Base-by-base conservation (phyloP, 2,797 vertebrate genomes). In the Melanotaenia maccullochi region DNA sequence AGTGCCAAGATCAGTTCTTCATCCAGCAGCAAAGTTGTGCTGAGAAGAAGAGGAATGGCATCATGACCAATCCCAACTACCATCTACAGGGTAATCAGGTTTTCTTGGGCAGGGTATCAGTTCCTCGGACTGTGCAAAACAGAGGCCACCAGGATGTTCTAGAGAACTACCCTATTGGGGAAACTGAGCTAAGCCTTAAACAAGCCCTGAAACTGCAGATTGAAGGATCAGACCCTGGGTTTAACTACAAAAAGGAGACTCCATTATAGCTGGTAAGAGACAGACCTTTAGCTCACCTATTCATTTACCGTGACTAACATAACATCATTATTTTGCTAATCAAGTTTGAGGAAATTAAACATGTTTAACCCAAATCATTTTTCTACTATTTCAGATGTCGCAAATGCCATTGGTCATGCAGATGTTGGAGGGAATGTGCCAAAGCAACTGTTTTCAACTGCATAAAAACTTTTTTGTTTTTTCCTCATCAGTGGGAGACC, bases 221-320 rank as follows among this genome's bases (percentile, higher is more conserved):
- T 73, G 98, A 99, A 89, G 96, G 96, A 81, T 93, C 96, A 1
- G 98, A 99, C 85, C 94, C 97, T 14, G 96, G 96, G 78, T 97
- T 97, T 89, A 99, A 96, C 94, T 99, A 98, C 90, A 99, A 99
- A 90, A 99, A 99, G 90, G 98, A 99, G 90, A 99, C 98, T 0
- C 98, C 98, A 0, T 94, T 99, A 81, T 99, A 97, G 96, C 92
- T 94, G 96, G 96, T 97, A 95, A 95, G 82, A 76, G 28, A 76
- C 18, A 47, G n/a, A 47, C 6, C 18, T 47, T 47, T 47, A 47
- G 49, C 22, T 51, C 3, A 9, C 24, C 22, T 24, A 1, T 51
- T 51, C 11, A 24, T 24, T 3, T 51, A 22, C n/a, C 5, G 9
- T 22, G 47, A 51, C 47, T 51, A 51, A 57, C 65, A 54, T 76